Conservation (phyloP, 2,797 vertebrate species). For the Coregonus suidteri region DNA sequence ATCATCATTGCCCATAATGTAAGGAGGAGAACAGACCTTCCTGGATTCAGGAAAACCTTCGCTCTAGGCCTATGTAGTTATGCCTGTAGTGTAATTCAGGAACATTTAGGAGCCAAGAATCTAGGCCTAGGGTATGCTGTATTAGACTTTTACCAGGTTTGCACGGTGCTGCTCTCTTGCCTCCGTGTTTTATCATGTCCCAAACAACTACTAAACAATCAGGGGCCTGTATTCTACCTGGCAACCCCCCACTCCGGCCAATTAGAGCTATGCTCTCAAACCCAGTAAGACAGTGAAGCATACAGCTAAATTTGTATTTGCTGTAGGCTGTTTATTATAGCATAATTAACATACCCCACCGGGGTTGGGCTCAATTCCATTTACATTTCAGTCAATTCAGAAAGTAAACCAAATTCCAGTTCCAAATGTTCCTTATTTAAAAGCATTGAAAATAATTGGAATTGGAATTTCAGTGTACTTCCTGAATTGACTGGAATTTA, state of each 20-base stretch:
- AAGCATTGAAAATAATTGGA: too few species aligned
- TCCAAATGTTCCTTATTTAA: too few species aligned
- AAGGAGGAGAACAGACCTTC: background rate
- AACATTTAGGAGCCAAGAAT: background rate
- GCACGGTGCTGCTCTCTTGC: conserved; percentile 37
- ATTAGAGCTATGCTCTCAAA: conserved; percentile 38
- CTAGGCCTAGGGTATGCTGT: conserved; percentile 20
- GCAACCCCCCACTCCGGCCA: conserved; percentile 46
- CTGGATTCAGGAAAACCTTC: too few species aligned
- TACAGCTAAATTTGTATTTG: conserved; percentile 16
- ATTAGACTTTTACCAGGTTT: conserved; percentile 34
- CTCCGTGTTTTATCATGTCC: conserved; percentile 43
- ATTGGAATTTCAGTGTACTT: too few species aligned
- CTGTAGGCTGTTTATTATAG: conserved; percentile 23
- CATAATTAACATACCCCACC: background rate
- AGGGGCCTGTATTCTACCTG: conserved; percentile 57
- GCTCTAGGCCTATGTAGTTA: background rate
- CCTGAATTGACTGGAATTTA: too few species aligned
- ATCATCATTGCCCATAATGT: background rate
- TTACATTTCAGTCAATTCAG: too few species aligned
- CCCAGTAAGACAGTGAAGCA: conserved; percentile 1
- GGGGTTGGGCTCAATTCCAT: too few species aligned
- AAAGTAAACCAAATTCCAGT: too few species aligned
- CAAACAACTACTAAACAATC: conserved; percentile 57
- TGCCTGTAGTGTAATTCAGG: background rate